phyloP scores from a whole-genome alignment of 2,888 invertebrate genomes.

The Hypsopygia costalis region DNA sequence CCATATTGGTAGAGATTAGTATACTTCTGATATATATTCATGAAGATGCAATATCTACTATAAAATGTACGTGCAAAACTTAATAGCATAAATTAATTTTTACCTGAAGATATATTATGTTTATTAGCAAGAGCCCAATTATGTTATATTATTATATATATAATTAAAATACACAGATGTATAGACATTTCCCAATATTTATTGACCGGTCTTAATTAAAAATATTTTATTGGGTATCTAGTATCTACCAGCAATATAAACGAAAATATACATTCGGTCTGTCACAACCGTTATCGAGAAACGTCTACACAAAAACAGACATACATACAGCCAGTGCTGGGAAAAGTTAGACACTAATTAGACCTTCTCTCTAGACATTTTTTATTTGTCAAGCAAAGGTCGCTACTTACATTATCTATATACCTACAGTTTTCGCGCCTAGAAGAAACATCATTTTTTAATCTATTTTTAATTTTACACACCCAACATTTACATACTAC shows the following conservation, averaged over 20 bases:
- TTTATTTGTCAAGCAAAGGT: not conserved
- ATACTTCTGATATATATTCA: too few relatives aligned
- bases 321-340: not conserved
- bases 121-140: constrained; percentile 10
- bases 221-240: constrained; percentile 1
- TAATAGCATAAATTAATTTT: too few relatives aligned
- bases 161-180: constrained; percentile 13
- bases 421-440: constrained; percentile 4
- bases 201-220: not conserved
- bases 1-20: too few relatives aligned
- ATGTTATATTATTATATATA: constrained; percentile 11
- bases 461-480: constrained; percentile 25
- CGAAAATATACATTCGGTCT: constrained; percentile 2
- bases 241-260: constrained; percentile 3
- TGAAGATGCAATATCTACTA: too few relatives aligned
- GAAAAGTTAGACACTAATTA: not conserved
- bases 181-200: constrained; percentile 11
- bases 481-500: constrained; percentile 51
- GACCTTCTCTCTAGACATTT: not conserved
- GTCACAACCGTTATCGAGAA: constrained; percentile 1
- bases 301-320: not conserved
- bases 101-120: too few relatives aligned
- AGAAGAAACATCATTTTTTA: constrained; percentile 21
- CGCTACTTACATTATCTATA: not conserved
- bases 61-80: too few relatives aligned